Evolutionary conservation across 1,140 invertebrate species (phyloP), one percentile per base, ranked within the genome.

Genomic region (Hydropsyche tenuis): DNA sequence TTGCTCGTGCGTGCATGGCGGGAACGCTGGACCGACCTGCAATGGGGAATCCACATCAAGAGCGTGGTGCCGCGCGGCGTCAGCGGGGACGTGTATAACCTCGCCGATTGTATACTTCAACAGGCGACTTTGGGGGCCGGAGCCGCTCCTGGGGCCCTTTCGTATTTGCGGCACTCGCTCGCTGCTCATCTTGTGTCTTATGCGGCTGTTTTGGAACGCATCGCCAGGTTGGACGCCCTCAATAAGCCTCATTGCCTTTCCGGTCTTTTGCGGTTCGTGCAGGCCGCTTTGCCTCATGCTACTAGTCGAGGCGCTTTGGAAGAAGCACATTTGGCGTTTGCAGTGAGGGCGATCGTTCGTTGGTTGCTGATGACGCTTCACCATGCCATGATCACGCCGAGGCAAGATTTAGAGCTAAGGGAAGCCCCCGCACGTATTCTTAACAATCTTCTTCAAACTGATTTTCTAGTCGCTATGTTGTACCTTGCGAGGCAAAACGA

Each of bases 1-100:
- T 85, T 96, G 9, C 87, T 97, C 73, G 83, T 96, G 27, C 88
- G 90, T 83, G 96, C 96, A 48, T 98, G 96, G 96, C 87, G 94
- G 79, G 95, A 97, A 85, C 86, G 96, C 68, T 98, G 96, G 96
- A 92, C 92, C 11, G 95, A 97, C 85, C 88, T 96, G 25, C 93
- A 96, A 83, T 98, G 95, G 95, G 95, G 95, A 27, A 96, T 97
- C 73, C 94, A 96, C 81, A 94, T 97, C 30, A 97, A 97, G 87
- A 93, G 92, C 22, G 93, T 94, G 76, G 81, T 95, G 74, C 93
- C 93, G 0, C 82, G 93, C 81, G 93, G 94, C 37, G 93, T 96
- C 0, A 94, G 92, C 79, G 94, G 94, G 16, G 94, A 96, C 88
- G 91, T 95, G 0, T 96, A 96, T 81, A 95, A 96, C 84, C 84